Evolutionary conservation across 2,888 invertebrate species (phyloP).

Genomic region (Phyllotreta striolata): DNA sequence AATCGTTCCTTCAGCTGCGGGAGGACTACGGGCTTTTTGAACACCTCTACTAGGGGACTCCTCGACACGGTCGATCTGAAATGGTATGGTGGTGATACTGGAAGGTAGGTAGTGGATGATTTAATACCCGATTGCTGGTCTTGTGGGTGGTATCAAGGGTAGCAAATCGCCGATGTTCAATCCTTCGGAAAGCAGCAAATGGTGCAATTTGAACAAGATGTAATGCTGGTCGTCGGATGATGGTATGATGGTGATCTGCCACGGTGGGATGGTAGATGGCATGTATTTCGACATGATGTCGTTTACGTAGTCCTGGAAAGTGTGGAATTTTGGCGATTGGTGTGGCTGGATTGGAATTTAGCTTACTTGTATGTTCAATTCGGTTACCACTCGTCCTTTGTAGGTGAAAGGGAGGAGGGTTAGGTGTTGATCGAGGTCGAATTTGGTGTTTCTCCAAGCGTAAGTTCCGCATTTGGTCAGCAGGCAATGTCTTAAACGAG

Average conservation of each 20-base stretch:
- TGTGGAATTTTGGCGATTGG: too few relatives aligned
- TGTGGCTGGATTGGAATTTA: neutral
- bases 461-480: slow-evolving; percentile 80
- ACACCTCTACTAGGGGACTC: slow-evolving; percentile 66
- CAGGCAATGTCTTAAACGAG: slow-evolving; percentile 71
- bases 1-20: slow-evolving; percentile 73
- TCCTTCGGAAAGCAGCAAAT: slow-evolving; percentile 76
- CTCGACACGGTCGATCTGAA: slow-evolving; percentile 44
- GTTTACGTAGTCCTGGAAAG: slow-evolving; percentile 79
- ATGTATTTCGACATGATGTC: slow-evolving; percentile 81
- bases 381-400: slow-evolving; percentile 74
- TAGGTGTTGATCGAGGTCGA: slow-evolving; percentile 75
- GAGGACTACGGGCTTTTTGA: slow-evolving; percentile 69
- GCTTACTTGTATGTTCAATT: slow-evolving; percentile 76
- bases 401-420: slow-evolving; percentile 70
- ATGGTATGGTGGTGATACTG: neutral
- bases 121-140: slow-evolving; percentile 49
- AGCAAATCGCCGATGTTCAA: slow-evolving; percentile 79
- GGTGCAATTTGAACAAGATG: slow-evolving; percentile 77
- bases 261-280: slow-evolving; percentile 75
- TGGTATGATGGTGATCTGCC: slow-evolving; percentile 82
- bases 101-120: too few relatives aligned
- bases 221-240: slow-evolving; percentile 69
- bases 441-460: slow-evolving; percentile 72
- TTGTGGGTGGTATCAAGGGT: slow-evolving; percentile 64